A percentile compares a stretch with the other conserved stretches of the same genome.
phyloP scores from a whole-genome alignment of 2,113 vertebrate species.

The Sylvia atricapilla region DNA sequence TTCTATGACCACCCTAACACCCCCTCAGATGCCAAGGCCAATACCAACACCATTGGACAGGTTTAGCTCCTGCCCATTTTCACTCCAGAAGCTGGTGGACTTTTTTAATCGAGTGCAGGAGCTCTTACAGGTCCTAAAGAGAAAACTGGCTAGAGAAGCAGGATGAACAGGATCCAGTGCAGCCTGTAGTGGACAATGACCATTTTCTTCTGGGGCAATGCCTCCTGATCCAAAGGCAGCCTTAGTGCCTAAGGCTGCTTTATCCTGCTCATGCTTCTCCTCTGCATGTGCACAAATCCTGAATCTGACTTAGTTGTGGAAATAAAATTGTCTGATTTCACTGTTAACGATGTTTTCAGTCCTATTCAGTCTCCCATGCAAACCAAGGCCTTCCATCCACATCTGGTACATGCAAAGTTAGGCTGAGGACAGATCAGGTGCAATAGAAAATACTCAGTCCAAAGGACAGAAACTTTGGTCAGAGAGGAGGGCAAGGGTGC shows the following conservation, averaged over 20 bases:
- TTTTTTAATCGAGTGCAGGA: not conserved
- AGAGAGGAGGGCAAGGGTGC: not conserved
- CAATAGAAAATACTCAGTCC: not conserved
- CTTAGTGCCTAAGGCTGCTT: not conserved
- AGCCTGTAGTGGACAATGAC: not conserved
- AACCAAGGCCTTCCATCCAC: not conserved
- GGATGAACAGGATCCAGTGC: not conserved
- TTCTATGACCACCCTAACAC: fast-evolving
- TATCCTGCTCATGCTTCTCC: not conserved
- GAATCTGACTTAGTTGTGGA: not conserved
- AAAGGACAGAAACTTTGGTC: not conserved
- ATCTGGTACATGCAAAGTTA: not conserved
- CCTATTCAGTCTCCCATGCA: not conserved
- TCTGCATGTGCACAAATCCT: not conserved
- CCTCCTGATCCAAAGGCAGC: not conserved
- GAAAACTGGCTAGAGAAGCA: not conserved
- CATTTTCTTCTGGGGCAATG: not conserved
- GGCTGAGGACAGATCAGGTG: not conserved
- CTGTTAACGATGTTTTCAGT: not conserved
- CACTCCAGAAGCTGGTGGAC: not conserved
- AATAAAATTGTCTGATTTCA: not conserved
- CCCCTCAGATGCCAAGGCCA: not conserved
- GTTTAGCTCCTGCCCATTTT: not conserved
- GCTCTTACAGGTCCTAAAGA: not conserved
- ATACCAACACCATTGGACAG: not conserved